Conservation (phyloP, 2,113 vertebrate species). For the Pelvicachromis taeniatus region DNA sequence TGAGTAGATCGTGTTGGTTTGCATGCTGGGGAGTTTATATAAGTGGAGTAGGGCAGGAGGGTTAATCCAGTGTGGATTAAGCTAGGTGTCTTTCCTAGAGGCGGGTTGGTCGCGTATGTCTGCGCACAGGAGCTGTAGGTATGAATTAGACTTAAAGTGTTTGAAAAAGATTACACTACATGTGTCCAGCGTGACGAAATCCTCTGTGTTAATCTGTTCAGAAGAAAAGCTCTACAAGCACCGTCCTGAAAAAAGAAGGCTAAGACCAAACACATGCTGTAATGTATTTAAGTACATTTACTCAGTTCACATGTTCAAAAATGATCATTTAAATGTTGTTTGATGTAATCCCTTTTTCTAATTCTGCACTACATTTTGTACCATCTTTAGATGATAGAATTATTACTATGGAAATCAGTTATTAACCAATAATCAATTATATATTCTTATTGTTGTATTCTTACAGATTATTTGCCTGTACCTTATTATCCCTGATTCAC, state of each 20-base stretch:
- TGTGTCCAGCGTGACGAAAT: not conserved
- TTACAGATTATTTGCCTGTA: not conserved
- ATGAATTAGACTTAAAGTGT: not conserved
- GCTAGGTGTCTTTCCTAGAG: not conserved
- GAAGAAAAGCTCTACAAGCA: not conserved
- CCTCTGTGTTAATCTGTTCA: not conserved
- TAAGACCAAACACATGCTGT: not conserved
- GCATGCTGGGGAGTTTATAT: not conserved
- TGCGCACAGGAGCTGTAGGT: not conserved
- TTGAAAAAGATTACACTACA: not conserved
- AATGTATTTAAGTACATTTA: not conserved
- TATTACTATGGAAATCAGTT: not conserved
- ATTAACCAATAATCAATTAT: not conserved
- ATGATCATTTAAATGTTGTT: not conserved
- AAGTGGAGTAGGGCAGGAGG: not conserved
- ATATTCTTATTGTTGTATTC: not conserved
- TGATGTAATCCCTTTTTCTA: not conserved
- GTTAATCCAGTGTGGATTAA: slow-evolving; percentile 40
- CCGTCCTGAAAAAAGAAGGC: not conserved
- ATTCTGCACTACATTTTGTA: not conserved
- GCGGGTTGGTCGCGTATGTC: not conserved
- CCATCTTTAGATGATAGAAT: too few relatives aligned
- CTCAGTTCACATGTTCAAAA: not conserved
- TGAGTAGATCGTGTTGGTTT: slow-evolving; percentile 32
- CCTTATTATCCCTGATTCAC: too few relatives aligned